phyloP scores from a whole-genome alignment of 2,888 invertebrate genomes.

The Balanococcus diminutus region DNA sequence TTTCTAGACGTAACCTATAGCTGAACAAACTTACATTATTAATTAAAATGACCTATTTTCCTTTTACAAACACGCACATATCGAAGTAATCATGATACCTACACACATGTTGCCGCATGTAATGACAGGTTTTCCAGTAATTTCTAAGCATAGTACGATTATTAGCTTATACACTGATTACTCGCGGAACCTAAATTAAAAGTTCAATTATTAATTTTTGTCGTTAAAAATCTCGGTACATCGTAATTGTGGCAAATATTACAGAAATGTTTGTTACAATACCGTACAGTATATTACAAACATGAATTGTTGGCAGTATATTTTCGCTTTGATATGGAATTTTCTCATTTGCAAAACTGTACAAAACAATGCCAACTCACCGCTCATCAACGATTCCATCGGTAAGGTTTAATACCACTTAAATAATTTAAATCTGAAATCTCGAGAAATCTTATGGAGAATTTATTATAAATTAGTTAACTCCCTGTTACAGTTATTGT shows the following conservation, averaged over 20 bases:
- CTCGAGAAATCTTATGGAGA: too few relatives aligned
- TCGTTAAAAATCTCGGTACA: neutral
- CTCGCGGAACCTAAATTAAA: neutral
- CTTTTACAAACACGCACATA: slow-evolving; percentile 14
- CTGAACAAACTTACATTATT: slow-evolving; percentile 24
- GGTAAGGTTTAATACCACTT: neutral
- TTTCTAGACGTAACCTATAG: neutral
- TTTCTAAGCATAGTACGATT: neutral
- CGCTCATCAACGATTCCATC: slow-evolving; percentile 27
- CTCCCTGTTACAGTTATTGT: slow-evolving; percentile 13
- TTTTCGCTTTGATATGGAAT: slow-evolving; percentile 16
- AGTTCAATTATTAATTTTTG: slow-evolving; percentile 16
- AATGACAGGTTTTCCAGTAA: slow-evolving; percentile 4
- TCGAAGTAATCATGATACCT: slow-evolving; percentile 7
- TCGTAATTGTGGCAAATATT: neutral
- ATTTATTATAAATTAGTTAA: too few relatives aligned
- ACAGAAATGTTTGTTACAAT: neutral
- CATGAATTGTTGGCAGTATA: neutral
- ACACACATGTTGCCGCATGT: slow-evolving; percentile 13
- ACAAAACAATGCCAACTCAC: slow-evolving; percentile 37
- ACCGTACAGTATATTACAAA: neutral
- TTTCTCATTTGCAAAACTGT: neutral
- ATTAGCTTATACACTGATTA: neutral
- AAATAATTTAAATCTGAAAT: neutral
- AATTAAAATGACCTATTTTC: slow-evolving; percentile 31